Evolutionary conservation across 2,797 vertebrate species (phyloP).

Genomic region (Halcyon badia): DNA sequence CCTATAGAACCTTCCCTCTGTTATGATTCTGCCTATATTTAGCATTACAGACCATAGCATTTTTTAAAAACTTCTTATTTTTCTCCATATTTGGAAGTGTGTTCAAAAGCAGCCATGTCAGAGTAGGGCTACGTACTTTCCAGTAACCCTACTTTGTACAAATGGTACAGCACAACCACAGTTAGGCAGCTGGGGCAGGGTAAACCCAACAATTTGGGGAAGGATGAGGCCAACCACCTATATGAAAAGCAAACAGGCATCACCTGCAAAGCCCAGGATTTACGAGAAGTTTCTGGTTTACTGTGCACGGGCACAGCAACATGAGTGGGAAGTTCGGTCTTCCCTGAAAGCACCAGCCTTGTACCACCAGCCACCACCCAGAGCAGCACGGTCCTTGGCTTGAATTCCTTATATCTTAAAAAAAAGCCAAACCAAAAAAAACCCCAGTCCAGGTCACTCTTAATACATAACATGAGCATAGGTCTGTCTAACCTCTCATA

Average conservation of each 20-base stretch:
- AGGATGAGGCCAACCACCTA: neutral
- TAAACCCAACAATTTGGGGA: neutral
- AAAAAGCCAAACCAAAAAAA: neutral
- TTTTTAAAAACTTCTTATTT: neutral
- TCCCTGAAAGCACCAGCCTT: rapidly evolving
- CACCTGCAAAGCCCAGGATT: neutral
- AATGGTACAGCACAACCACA: neutral
- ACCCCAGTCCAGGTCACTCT: neutral
- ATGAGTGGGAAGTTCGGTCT: neutral
- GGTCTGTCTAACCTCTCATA: neutral
- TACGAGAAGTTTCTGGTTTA: neutral
- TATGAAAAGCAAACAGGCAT: neutral
- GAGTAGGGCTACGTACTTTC: neutral
- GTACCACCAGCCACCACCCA: neutral
- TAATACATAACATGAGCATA: neutral
- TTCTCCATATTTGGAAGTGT: neutral
- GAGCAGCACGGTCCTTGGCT: neutral
- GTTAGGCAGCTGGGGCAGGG: neutral
- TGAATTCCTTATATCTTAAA: neutral
- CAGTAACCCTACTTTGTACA: neutral
- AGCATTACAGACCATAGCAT: neutral
- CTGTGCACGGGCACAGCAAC: neutral
- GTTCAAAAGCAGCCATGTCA: neutral
- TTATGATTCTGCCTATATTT: slow-evolving; percentile 12
- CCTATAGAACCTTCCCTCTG: neutral